These are phyloP conservation scores for Polyommatus iphigenia DNA, from an alignment of 2,888 invertebrate genomes.

Conservation along the genomic window DNA sequence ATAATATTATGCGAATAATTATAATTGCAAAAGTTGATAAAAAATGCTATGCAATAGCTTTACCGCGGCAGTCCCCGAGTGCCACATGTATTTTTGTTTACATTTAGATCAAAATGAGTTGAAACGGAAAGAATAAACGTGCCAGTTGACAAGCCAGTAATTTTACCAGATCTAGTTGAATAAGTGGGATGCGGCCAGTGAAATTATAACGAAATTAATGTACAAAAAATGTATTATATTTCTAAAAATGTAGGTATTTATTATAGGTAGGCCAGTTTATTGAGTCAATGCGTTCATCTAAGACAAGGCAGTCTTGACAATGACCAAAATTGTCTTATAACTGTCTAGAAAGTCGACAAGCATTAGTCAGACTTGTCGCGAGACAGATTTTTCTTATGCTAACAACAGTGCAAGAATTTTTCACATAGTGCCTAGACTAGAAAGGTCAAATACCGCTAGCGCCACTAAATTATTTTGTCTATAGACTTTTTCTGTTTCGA, in stretches of 20 bases:
- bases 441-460: no score
- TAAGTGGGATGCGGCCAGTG: conserved; percentile 73
- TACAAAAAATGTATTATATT: conserved; percentile 67
- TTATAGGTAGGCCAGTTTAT: conserved; percentile 73
- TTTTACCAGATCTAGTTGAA: conserved; percentile 56
- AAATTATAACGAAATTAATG: conserved; percentile 70
- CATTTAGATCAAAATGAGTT: background rate
- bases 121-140: conserved; percentile 34
- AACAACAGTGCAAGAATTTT: no score
- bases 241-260: conserved; percentile 67
- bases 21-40: no score
- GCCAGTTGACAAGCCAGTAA: conserved; percentile 49
- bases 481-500: no score
- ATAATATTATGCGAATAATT: no score
- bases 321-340: background rate
- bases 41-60: no score
- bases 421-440: no score
- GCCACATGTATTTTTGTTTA: background rate
- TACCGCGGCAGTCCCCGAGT: no score
- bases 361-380: background rate
- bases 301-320: background rate
- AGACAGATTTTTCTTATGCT: background rate
- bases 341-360: background rate
- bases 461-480: no score
- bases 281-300: conserved; percentile 56